These are phyloP conservation scores for Urocynchramus pylzowi DNA, from an alignment of 2,113 vertebrate genomes.

Conservation along the genomic window DNA sequence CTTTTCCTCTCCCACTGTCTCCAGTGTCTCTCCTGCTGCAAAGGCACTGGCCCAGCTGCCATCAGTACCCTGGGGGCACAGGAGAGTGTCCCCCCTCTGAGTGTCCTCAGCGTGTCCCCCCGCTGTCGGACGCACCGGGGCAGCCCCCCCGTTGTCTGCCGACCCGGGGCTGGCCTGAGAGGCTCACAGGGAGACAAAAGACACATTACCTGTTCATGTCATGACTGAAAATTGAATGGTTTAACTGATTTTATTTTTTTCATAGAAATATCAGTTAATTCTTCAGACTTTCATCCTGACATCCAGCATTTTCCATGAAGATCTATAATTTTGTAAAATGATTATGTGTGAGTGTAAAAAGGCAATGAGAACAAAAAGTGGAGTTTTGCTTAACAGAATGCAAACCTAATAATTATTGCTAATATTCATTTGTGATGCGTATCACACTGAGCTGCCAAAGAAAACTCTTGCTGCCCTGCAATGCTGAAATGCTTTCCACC, in stretches of 20 bases:
- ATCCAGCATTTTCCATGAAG: neutral
- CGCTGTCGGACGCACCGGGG: too few relatives aligned
- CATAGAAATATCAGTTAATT: neutral
- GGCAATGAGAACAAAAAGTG: neutral
- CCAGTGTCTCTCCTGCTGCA: too few relatives aligned
- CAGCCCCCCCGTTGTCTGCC: too few relatives aligned
- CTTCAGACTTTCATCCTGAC: neutral
- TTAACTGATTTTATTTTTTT: neutral
- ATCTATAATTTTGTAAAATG: constrained; percentile 1
- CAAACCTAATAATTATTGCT: constrained; percentile 34
- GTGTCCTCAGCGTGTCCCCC: too few relatives aligned
- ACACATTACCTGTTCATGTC: neutral
- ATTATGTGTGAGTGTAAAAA: neutral
- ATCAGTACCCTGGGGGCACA: too few relatives aligned
- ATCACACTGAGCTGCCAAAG: constrained; percentile 45
- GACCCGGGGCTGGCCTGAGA: too few relatives aligned
- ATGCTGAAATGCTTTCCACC: constrained; percentile 10
- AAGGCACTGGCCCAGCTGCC: too few relatives aligned
- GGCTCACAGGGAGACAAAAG: too few relatives aligned
- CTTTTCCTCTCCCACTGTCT: too few relatives aligned
- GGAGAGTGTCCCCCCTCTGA: too few relatives aligned
- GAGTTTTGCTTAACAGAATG: neutral
- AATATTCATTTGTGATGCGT: neutral
- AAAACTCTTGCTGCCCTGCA: constrained; percentile 12
- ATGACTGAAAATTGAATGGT: neutral